A percentile compares a stretch with the other conserved stretches of the same genome.
Evolutionary conservation across 2,888 invertebrate genomes (phyloP).

Genomic region (Diplolepis rosae): DNA sequence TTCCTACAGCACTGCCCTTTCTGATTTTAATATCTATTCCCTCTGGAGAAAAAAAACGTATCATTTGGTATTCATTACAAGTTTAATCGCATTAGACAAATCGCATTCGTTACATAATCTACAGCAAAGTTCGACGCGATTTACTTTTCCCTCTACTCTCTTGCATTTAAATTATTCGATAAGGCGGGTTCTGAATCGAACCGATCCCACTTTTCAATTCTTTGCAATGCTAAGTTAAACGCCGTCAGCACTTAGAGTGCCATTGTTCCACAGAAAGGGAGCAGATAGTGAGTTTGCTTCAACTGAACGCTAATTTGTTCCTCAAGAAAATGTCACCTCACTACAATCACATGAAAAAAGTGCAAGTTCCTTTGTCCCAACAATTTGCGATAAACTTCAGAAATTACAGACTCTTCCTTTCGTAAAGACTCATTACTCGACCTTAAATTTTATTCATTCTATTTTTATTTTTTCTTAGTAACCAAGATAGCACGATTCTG

Average conservation of each 20-base stretch:
- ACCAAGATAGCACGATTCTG: too few relatives aligned
- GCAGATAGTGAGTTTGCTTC: neutral
- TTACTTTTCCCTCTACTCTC: neutral
- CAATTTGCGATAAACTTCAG: neutral
- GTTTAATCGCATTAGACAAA: neutral
- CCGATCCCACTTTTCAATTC: neutral
- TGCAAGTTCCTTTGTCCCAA: conserved; percentile 13
- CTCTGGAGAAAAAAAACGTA: neutral
- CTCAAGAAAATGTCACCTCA: conserved; percentile 20
- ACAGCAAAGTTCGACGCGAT: neutral
- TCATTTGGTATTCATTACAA: neutral
- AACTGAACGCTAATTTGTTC: conserved; percentile 14
- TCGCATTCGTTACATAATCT: neutral
- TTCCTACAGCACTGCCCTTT: too few relatives aligned
- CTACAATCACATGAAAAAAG: neutral
- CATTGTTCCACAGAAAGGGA: conserved; percentile 16
- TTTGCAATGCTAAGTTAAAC: conserved; percentile 9
- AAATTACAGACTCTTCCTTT: conserved; percentile 14
- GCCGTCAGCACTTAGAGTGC: neutral
- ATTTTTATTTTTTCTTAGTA: too few relatives aligned
- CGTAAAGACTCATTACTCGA: neutral
- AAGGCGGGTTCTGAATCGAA: conserved; percentile 4
- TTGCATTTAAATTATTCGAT: neutral
- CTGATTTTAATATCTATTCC: conserved; percentile 5
- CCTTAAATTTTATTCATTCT: too few relatives aligned